Conservation (phyloP, 2,888 invertebrate species). For the Hoplodrina blanda region DNA sequence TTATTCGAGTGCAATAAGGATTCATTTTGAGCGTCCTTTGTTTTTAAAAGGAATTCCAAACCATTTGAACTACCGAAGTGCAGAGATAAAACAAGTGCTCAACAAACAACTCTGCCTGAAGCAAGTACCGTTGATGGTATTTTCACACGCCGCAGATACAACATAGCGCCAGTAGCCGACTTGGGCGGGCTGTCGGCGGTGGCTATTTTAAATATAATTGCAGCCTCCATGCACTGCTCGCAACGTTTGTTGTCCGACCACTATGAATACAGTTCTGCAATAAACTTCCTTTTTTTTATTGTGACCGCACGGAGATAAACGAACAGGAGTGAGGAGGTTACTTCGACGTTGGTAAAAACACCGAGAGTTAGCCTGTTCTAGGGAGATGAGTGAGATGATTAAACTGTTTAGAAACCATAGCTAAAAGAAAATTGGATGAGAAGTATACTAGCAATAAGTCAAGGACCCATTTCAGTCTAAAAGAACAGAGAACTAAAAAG, state of each 20-base stretch:
- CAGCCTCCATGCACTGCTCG: constrained; percentile 65
- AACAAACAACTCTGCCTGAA: constrained; percentile 19
- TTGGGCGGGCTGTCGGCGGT: constrained; percentile 70
- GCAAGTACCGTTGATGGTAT: constrained; percentile 35
- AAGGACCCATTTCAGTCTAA: neutral
- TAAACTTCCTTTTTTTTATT: constrained; percentile 71
- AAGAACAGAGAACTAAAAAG: constrained; percentile 4
- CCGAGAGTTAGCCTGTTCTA: neutral
- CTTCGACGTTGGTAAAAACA: constrained; percentile 16
- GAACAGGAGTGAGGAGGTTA: constrained; percentile 18
- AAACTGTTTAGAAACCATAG: constrained; percentile 11
- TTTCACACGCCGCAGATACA: constrained; percentile 56
- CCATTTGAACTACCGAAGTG: constrained; percentile 19
- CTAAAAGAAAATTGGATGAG: constrained; percentile 22
- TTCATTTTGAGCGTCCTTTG: constrained; percentile 2
- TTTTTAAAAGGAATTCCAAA: constrained; percentile 21
- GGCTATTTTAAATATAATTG: constrained; percentile 80
- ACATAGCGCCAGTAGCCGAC: constrained; percentile 55
- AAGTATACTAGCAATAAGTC: constrained; percentile 2
- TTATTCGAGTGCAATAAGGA: constrained; percentile 9
- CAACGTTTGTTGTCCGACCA: constrained; percentile 69
- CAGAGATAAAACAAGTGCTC: constrained; percentile 35
- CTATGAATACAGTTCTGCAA: constrained; percentile 63
- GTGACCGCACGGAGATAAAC: constrained; percentile 48
- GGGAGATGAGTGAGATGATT: constrained; percentile 1